Evolutionary conservation across 1,140 invertebrate species (phyloP), one percentile per base, ranked within the genome.

Genomic region (Steinernema khuongi): DNA sequence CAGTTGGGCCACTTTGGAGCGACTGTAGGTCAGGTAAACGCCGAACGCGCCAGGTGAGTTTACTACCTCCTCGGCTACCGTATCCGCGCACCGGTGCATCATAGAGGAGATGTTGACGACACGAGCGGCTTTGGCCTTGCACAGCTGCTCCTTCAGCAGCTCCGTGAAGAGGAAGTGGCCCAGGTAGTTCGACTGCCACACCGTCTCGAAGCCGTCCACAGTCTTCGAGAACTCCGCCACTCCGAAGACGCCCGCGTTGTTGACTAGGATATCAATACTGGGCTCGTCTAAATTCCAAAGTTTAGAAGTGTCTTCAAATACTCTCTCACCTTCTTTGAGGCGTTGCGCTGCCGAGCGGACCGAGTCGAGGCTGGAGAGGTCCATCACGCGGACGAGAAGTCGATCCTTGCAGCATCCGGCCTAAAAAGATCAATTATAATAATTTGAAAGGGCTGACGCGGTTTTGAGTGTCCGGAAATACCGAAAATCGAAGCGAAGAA

Each of bases 131-230:
- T 14, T 28, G 44, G 32, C 11, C 4, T 71, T 28, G n/a, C 28
- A 7, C 17, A 71, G 33, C 41, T 44, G 41, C 11, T 36, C 32
- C n/a, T 68, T 36, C 11, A 71, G 41, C 14, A 71, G 33, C 4
- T 68, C 43, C 4, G 70, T 71, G 30, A 71, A 28, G 28, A 71
- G 4, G 41, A 71, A 71, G 26, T 71, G 70, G 43, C 70, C 41
- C 26, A 71, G 26, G 33, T 71, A 71, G 70, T 71, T 71, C 70
- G 70, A 43, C 28, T 71, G 70, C 70, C 70, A 71, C 11, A 28
- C 11, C 29, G 11, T 44, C 41, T 71, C 70, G 33, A 17, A 28
- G 1, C 33, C 70, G 26, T 71, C 70, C n/a, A 32, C 29, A 2
- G 67, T 68, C 31, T 31, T 4, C 32, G 22, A 18, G 22, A 68